Evolutionary conservation across 92 coral and sea anemone species (phyloP).

Genomic region (Bergia puertoricense): DNA sequence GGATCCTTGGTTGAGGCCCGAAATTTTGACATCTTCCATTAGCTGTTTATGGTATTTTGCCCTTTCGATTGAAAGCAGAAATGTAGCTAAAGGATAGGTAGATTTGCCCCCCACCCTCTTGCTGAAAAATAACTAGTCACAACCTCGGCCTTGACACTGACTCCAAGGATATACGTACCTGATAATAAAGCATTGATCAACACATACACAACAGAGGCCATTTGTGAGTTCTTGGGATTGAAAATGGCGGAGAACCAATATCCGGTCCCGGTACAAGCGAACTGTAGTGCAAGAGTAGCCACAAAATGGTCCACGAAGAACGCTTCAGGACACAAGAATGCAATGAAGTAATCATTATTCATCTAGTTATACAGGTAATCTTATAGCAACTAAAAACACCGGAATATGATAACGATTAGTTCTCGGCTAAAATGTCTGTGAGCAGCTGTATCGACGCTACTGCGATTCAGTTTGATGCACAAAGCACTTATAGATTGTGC

Average conservation of each 20-base stretch:
- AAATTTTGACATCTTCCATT: too few species aligned
- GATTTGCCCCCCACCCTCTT: too few species aligned
- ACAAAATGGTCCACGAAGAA: conserved; percentile 52
- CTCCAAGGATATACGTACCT: conserved; percentile 27
- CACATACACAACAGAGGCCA: conserved; percentile 64
- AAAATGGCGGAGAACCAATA: conserved; percentile 63
- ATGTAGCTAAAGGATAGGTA: neutral
- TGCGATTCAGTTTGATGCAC: too few species aligned
- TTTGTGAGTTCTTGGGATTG: conserved; percentile 65
- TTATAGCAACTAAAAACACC: too few species aligned
- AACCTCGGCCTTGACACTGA: neutral
- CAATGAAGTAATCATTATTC: neutral
- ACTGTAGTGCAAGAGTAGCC: conserved; percentile 54
- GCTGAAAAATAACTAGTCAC: too few species aligned
- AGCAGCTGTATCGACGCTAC: too few species aligned
- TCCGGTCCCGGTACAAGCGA: conserved; percentile 61
- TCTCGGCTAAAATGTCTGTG: too few species aligned
- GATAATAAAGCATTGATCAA: conserved; percentile 59
- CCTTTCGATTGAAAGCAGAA: neutral
- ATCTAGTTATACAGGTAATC: neutral
- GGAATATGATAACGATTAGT: too few species aligned
- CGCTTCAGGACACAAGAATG: conserved; percentile 21
- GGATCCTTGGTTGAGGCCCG: too few species aligned
- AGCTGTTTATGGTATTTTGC: too few species aligned
- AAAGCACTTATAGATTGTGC: too few species aligned